Base-by-base conservation (phyloP, 2,888 invertebrate genomes). In the Drosophila colorata region DNA sequence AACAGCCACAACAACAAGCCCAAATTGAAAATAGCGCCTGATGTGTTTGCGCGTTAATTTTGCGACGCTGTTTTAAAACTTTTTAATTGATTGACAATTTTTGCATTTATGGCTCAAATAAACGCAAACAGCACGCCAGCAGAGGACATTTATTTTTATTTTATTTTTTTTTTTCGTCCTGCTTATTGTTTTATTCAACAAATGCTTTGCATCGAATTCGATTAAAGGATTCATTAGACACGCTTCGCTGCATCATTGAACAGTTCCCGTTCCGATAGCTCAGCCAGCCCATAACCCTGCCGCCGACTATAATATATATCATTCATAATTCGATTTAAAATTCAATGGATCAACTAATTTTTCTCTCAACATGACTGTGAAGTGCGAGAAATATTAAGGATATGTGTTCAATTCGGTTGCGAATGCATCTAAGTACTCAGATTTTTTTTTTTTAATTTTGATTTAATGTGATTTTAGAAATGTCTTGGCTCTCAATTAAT, bases 21-120 rank as follows among this genome's bases (percentile, higher is more conserved):
- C 40, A 81, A 86, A 84, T 89, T 90, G 78, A 77, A 84, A 87
- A 85, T 89, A 89, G 85, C 90, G 87, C 90, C 89, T 90, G 78
- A 89, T 86, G 87, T 90, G 89, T 89, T 90, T 88, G 77, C 83
- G 72, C 69, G 68, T 88, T 82, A 87, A 88, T 87, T 82, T 86
- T 44, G 48, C 59, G 63, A 49, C 55, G 60, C 57, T 80, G 78
- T 87, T 86, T 65, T 59, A 60, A 69, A 84, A 84, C 84, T 80
- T 84, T 87, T 88, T 84, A 84, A 84, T 84, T 87, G 84, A 85
- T 87, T 86, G 66, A 78, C 75, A 71, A 84, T 73, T 79, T 69
- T 61, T 44, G 56, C 47, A 56, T 70, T 66, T 58, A 52, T 55
- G 28, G 58, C 58, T 63, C 35, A 65, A 61, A 38, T 55, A 59